These are phyloP conservation scores for Esox niger DNA, from an alignment of 2,113 vertebrate genomes.

Conservation along the genomic window DNA sequence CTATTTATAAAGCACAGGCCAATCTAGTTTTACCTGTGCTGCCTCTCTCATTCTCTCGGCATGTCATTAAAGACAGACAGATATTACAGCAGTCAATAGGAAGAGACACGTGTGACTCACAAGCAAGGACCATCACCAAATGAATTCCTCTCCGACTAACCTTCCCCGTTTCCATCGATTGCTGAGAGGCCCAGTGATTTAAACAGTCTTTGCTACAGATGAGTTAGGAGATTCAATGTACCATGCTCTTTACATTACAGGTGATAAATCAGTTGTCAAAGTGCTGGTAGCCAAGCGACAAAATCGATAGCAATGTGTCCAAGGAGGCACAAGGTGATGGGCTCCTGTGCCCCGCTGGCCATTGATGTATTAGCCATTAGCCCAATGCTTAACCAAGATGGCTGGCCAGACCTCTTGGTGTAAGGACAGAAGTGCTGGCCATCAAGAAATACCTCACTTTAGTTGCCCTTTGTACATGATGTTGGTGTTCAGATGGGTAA, in stretches of 20 bases:
- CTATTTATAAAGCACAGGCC: too few species aligned
- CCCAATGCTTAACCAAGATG: too few species aligned
- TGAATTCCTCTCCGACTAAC: slow-evolving; percentile 33
- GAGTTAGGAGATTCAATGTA: slow-evolving; percentile 53
- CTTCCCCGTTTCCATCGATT: slow-evolving; percentile 41
- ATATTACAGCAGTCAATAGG: slow-evolving; percentile 53
- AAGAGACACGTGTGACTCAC: slow-evolving; percentile 38
- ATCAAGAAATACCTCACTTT: too few species aligned
- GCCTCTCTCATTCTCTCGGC: too few species aligned
- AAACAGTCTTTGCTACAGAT: slow-evolving; percentile 48
- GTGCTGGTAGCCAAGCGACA: slow-evolving; percentile 38
- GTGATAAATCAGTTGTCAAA: slow-evolving; percentile 62
- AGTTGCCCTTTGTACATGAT: too few species aligned
- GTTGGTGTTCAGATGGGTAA: too few species aligned
- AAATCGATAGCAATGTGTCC: slow-evolving; percentile 65
- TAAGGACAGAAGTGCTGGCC: too few species aligned
- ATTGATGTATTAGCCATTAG: background rate
- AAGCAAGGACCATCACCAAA: slow-evolving; percentile 41
- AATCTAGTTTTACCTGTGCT: too few species aligned
- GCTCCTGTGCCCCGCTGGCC: slow-evolving; percentile 11
- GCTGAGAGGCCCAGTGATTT: slow-evolving; percentile 49
- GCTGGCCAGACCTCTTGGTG: too few species aligned
- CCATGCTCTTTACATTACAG: slow-evolving; percentile 52
- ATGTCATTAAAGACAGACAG: too few species aligned
- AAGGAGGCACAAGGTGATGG: slow-evolving; percentile 33